phyloP scores from a whole-genome alignment of 1,140 invertebrate genomes.

The Andricus grossulariae region DNA sequence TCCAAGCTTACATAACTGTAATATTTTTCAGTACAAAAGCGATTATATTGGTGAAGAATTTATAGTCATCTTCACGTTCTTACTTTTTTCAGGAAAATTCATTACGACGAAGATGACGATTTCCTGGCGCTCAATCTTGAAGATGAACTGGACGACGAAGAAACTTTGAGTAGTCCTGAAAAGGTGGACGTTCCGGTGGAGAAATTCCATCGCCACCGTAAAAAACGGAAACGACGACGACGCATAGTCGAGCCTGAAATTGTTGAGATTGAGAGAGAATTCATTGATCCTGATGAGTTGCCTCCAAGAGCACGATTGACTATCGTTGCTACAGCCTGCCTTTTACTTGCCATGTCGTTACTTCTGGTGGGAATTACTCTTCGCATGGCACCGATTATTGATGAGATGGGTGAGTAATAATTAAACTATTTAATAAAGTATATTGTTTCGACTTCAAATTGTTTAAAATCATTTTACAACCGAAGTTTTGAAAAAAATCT shows the following conservation, averaged over 20 bases:
- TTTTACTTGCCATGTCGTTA: conserved; percentile 90
- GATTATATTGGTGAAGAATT: background rate
- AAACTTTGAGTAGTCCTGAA: conserved; percentile 63
- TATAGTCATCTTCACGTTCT: background rate
- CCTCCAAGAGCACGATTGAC: conserved; percentile 90
- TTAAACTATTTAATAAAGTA: background rate
- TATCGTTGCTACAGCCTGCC: conserved; percentile 90
- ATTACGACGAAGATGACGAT: conserved; percentile 73
- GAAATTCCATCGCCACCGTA: conserved; percentile 67
- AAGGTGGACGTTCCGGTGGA: conserved; percentile 62
- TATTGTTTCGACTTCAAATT: background rate
- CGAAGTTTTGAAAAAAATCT: background rate
- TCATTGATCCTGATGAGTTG: conserved; percentile 83
- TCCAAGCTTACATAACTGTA: too few species aligned
- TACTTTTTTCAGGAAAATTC: conserved; percentile 66
- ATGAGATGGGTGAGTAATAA: conserved; percentile 90
- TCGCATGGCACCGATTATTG: conserved; percentile 92
- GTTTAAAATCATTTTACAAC: background rate
- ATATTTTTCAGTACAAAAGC: too few species aligned
- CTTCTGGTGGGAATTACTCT: conserved; percentile 91
- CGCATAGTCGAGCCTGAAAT: conserved; percentile 55
- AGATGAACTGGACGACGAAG: conserved; percentile 72
- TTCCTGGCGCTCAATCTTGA: conserved; percentile 76
- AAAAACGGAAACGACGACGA: conserved; percentile 67
- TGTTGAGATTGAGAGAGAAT: conserved; percentile 58